These are phyloP conservation scores for Kryptolebias marmoratus DNA, from an alignment of 2,113 vertebrate species.

Conservation along the genomic window DNA sequence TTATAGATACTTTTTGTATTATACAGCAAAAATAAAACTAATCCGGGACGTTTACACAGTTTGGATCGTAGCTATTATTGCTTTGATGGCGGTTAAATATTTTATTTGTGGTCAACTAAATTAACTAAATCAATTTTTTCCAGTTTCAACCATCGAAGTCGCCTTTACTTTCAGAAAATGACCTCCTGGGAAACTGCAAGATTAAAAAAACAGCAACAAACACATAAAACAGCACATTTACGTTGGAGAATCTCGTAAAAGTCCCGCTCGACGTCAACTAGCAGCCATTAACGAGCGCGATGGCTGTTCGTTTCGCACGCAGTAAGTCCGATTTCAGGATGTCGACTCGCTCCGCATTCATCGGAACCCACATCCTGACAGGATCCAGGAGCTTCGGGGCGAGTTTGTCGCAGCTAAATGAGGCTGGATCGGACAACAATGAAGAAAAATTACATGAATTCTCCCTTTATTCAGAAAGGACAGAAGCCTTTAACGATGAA, in stretches of 20 bases:
- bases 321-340: background rate
- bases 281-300: background rate
- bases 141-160: too few species aligned
- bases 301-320: background rate
- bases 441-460: slow-evolving; percentile 41
- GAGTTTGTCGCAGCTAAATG: slow-evolving; percentile 69
- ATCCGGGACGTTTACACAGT: too few species aligned
- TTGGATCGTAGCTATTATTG: background rate
- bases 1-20: background rate
- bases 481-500: slow-evolving; percentile 50
- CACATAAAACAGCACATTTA: background rate
- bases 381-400: slow-evolving; percentile 17
- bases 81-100: background rate
- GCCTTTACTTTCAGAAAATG: background rate
- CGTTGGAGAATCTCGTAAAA: background rate
- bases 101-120: too few species aligned
- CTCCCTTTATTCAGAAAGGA: slow-evolving; percentile 22
- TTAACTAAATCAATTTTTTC: too few species aligned
- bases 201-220: too few species aligned
- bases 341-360: slow-evolving; percentile 41
- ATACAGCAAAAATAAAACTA: background rate
- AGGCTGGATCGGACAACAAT: slow-evolving; percentile 33
- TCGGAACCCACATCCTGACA: slow-evolving; percentile 19
- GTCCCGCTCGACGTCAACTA: slow-evolving; percentile 11
- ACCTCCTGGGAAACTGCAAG: background rate